Evolutionary conservation across 2,113 vertebrate genomes (phyloP), one percentile per base, ranked within the genome.

Genomic region (Leptodactylus fuscus): DNA sequence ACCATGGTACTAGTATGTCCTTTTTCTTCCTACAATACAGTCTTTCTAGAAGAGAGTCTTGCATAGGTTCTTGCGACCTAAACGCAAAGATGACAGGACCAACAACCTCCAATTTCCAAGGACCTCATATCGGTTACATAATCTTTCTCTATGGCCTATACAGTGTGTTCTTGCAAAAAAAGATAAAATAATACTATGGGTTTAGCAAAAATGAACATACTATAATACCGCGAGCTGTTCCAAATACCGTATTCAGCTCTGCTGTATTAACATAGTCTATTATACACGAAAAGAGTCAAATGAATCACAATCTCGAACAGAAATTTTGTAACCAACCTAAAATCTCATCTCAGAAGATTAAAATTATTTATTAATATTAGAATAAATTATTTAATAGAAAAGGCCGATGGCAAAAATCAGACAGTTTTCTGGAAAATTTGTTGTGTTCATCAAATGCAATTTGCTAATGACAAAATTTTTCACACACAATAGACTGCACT

Each of bases 401-500:
- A 34, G 16, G 38, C 78, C 27, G 13, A 15, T 65, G 58, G 78
- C 55, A n/a, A 70, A 70, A 22, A 38, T 44, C 44, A 51, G 62
- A 48, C 27, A 49, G 41, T 49, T 81, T 81, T 49, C 62, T 69
- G 41, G 29, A 69, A 51, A 69, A 32, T 15, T 9, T 69, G 60
- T 81, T 48, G 58, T 51, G 46, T 81, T 81, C 80, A 82, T 70
- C 65, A 82, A 70, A 82, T 82, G 80, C 46, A 51, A 82, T 70
- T 70, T 82, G 20, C 62, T 82, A 82, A 82, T 82, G 27, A 67
- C 44, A 69, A 12, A 49, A 51, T 53, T 49, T 82, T 82, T 82
- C 80, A 82, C 80, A 82, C 80, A 53, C 80, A 70, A 70, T 82
- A 82, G 80, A 70, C 49, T 70, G 38, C 80, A 36, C 80, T 70